Evolutionary conservation across 2,888 invertebrate genomes (phyloP), one percentile per base, ranked within the genome.

Genomic region (Hypena proboscidalis): DNA sequence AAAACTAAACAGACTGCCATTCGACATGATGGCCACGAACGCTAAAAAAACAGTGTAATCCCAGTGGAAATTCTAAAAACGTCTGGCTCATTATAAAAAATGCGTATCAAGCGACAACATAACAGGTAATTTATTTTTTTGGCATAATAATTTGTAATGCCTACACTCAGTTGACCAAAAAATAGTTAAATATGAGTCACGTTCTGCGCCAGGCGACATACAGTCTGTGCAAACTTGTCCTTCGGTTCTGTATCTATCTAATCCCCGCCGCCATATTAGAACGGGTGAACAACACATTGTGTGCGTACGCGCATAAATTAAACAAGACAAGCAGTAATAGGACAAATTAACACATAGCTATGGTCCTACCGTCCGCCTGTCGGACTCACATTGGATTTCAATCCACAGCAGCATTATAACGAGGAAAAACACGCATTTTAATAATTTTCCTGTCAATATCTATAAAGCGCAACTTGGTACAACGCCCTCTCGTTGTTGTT

Each of bases 281-380:
- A 51, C 36, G 51, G 51, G 50, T 56, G 52, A 62, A 62, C 59
- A 66, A 47, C 67, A 65, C 58, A 65, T 55, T 63, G 67, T 58
- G 41, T 61, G 69, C 71, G 58, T 56, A 39, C 40, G 58, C 62
- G 58, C 66, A 65, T 67, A 64, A 45, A 54, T 67, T 56, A 58
- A 48, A 36, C 40, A 47, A 43, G 52, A 58, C 63, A 58, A 47
- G 51, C 53, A 50, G 47, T 78, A 76, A 81, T 74, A 69, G 68
- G 43, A 67, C 73, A 71, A 74, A 84, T 84, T 82, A 77, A 65
- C 83, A 82, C 72, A 69, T 61, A 49, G 54, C 59, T 78, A 74
- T 78, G 80, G 82, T 56, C 47, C 45, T 47, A 42, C 10, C 46
- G 58, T 56, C 58, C 56, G 55, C 49, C 38, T 53, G 14, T 56